Percentiles rank a stretch among this genome's conserved stretches.
These are phyloP conservation scores for Melangyna quadrimaculata DNA, from an alignment of 2,888 invertebrate genomes.

Conservation along the genomic window DNA sequence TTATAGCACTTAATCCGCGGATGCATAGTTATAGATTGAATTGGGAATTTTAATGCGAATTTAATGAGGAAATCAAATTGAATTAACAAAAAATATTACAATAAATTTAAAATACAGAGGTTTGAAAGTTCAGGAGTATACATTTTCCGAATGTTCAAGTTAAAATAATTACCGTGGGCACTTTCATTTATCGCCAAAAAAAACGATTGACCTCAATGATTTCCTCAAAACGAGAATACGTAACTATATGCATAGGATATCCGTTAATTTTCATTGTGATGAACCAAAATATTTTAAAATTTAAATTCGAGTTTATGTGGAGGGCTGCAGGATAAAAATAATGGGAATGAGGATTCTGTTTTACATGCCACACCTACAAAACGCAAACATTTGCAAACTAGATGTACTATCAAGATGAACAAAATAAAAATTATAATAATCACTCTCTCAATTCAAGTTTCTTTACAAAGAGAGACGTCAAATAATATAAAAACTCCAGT, in stretches of 20 bases:
- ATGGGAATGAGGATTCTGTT: neutral
- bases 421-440: neutral
- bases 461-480: neutral
- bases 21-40: neutral
- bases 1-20: conserved; percentile 38
- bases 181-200: neutral
- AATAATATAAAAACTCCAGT: neutral
- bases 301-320: neutral
- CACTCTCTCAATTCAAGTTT: conserved; percentile 21
- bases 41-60: conserved; percentile 11
- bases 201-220: conserved; percentile 18
- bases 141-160: conserved; percentile 40
- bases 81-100: neutral
- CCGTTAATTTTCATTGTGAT: neutral
- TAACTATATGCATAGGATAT: neutral
- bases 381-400: neutral
- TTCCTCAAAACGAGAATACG: neutral
- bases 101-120: conserved; percentile 6
- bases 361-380: conserved; percentile 52
- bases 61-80: conserved; percentile 37
- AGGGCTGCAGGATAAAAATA: neutral
- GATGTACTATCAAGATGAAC: conserved; percentile 1
- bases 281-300: neutral
- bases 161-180: conserved; percentile 14
- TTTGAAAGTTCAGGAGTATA: neutral